Conservation (phyloP, 2,888 invertebrate genomes). For the Drosophila pseudotakahashii region DNA sequence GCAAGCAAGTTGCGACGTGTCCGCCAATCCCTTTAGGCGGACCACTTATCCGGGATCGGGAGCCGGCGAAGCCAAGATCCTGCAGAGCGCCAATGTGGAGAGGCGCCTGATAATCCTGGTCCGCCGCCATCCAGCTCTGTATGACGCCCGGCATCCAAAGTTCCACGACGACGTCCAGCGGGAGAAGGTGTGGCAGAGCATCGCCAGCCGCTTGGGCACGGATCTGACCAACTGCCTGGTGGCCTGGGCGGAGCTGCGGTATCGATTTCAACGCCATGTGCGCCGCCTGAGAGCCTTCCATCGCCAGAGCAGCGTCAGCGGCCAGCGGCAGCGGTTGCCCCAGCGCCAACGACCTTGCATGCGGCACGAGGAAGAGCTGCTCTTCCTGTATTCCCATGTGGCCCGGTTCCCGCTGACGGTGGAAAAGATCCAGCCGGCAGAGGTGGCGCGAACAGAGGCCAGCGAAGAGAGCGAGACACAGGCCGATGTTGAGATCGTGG, state of each 20-base stretch:
- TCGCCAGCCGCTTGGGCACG: conserved; percentile 53
- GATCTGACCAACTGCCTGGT: conserved; percentile 59
- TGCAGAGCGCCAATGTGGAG: conserved; percentile 31
- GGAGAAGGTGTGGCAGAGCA: conserved; percentile 66
- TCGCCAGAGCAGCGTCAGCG: conserved; percentile 28
- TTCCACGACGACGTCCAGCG: conserved; percentile 66
- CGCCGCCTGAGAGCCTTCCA: conserved; percentile 62
- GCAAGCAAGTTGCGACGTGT: neutral
- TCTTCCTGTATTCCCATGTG: conserved; percentile 77
- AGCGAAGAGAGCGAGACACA: neutral
- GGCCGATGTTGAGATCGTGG: conserved; percentile 28
- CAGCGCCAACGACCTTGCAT: conserved; percentile 61
- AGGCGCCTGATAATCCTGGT: conserved; percentile 66
- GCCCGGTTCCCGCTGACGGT: conserved; percentile 16
- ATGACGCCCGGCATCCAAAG: conserved; percentile 56
- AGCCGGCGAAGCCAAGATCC: neutral
- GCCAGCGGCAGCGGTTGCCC: neutral
- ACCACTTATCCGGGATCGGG: neutral
- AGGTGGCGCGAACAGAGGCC: neutral
- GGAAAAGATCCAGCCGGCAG: neutral
- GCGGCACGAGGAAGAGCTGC: conserved; percentile 74
- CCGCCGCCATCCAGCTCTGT: conserved; percentile 60
- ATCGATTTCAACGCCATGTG: conserved; percentile 70
- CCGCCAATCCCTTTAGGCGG: neutral
- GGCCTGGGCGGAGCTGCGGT: conserved; percentile 75